Evolutionary conservation across 2,888 invertebrate genomes (phyloP).

Genomic region (Orchestes rusci): DNA sequence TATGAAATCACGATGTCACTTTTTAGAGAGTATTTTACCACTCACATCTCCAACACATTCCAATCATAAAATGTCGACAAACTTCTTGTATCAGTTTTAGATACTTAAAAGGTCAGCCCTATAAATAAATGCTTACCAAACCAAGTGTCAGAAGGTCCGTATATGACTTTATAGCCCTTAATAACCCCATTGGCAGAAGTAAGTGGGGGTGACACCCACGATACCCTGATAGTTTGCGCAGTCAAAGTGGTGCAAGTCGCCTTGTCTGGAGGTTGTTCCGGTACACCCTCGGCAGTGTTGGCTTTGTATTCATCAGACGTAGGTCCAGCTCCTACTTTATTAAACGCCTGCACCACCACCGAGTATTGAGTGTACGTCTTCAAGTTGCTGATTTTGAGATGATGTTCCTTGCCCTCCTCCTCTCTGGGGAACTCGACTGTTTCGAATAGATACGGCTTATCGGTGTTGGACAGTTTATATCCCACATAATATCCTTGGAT

Average conservation of each 20-base stretch:
- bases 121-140: slow-evolving; percentile 60
- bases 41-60: no score
- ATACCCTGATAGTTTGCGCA: slow-evolving; percentile 88
- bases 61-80: background rate
- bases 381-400: slow-evolving; percentile 49
- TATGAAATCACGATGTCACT: no score
- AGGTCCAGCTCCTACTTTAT: slow-evolving; percentile 89
- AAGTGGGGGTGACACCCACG: slow-evolving; percentile 90
- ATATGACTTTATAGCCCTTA: slow-evolving; percentile 91
- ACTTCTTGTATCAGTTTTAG: background rate
- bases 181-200: slow-evolving; percentile 90
- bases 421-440: slow-evolving; percentile 88
- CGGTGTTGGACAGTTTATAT: slow-evolving; percentile 75
- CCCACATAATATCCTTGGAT: slow-evolving; percentile 87
- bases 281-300: slow-evolving; percentile 90
- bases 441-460: slow-evolving; percentile 83
- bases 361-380: slow-evolving; percentile 92
- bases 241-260: slow-evolving; percentile 89
- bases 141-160: slow-evolving; percentile 87
- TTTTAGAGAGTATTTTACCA: no score
- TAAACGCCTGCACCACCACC: slow-evolving; percentile 92
- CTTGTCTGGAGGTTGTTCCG: slow-evolving; percentile 86
- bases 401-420: slow-evolving; percentile 87
- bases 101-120: background rate
- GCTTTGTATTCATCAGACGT: slow-evolving; percentile 82